These are phyloP conservation scores for Gnathonemus echidnorhynchus DNA, from an alignment of 2,113 vertebrate species.

Conservation along the genomic window DNA sequence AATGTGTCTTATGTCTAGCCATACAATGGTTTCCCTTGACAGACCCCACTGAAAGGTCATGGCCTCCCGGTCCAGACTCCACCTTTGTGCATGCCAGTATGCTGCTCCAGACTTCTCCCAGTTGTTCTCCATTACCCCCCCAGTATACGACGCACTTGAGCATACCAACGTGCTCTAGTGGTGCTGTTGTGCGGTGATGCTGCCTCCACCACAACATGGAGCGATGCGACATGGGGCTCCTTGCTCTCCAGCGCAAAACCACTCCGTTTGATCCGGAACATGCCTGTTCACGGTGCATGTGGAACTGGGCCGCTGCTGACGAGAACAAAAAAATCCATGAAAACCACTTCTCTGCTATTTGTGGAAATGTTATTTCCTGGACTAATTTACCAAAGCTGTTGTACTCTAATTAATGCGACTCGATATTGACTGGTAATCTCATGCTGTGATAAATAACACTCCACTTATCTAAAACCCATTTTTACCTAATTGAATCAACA, in stretches of 20 bases:
- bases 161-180: too few relatives aligned
- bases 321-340: conserved; percentile 37
- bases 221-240: background rate
- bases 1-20: background rate
- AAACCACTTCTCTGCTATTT: conserved; percentile 44
- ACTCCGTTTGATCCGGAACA: background rate
- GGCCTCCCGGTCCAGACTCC: background rate
- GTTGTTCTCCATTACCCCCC: background rate
- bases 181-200: background rate
- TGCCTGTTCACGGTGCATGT: background rate
- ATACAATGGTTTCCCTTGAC: background rate
- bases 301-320: background rate
- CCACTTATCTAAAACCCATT: conserved; percentile 58
- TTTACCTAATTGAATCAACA: conserved; percentile 59
- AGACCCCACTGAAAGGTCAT: background rate
- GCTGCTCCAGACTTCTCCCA: background rate
- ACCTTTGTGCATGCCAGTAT: background rate
- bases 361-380: conserved; percentile 56
- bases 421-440: conserved; percentile 51
- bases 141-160: background rate
- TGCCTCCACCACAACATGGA: background rate
- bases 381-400: conserved; percentile 46
- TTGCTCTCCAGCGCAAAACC: background rate
- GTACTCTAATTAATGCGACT: conserved; percentile 58
- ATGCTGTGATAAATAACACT: conserved; percentile 56